These are phyloP conservation scores for Coenobita brevimanus DNA, from an alignment of 1,140 invertebrate species.

Conservation along the genomic window DNA sequence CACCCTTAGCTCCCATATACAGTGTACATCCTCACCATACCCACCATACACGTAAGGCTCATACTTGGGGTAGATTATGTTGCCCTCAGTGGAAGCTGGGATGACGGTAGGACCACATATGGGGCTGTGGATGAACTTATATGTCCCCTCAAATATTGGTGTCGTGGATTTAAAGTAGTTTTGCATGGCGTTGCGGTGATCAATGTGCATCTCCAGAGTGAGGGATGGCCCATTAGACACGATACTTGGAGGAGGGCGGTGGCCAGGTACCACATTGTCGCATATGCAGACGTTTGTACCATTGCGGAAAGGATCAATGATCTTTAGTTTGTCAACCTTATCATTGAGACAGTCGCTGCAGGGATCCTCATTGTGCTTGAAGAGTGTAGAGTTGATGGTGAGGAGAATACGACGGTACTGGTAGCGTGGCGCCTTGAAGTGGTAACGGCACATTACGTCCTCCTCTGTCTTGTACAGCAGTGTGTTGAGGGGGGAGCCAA, in stretches of 20 bases:
- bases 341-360: conserved; percentile 89
- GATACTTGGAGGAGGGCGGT: conserved; percentile 73
- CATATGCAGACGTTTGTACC: conserved; percentile 70
- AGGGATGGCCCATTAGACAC: conserved; percentile 85
- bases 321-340: conserved; percentile 84
- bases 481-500: conserved; percentile 88
- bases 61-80: conserved; percentile 83
- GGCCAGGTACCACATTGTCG: conserved; percentile 51
- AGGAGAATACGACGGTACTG: conserved; percentile 87
- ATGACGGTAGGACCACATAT: conserved; percentile 87
- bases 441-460: conserved; percentile 86
- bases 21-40: conserved; percentile 84
- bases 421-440: conserved; percentile 85
- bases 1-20: conserved; percentile 88
- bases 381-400: conserved; percentile 75
- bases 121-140: conserved; percentile 90
- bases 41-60: conserved; percentile 83
- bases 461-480: conserved; percentile 86
- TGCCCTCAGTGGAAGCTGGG: conserved; percentile 84
- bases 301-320: conserved; percentile 67
- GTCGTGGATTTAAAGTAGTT: conserved; percentile 89
- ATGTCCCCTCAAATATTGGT: conserved; percentile 87
- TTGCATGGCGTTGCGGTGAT: conserved; percentile 85
- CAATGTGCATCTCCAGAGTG: conserved; percentile 85
- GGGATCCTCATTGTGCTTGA: conserved; percentile 82